phyloP scores from a whole-genome alignment of 2,888 invertebrate species.

The Oligia latruncula region DNA sequence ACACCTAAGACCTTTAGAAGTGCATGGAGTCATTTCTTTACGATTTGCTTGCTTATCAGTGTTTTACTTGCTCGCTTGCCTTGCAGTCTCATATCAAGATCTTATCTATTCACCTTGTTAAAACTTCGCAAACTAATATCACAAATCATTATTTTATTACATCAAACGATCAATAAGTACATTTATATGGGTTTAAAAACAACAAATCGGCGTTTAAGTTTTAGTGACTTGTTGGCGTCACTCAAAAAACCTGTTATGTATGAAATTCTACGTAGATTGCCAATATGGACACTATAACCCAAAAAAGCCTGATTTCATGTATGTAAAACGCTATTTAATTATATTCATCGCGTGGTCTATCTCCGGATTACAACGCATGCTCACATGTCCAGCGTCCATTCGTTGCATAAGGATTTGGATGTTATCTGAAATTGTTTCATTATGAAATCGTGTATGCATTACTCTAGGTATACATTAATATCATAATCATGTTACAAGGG shows the following conservation, averaged over 20 bases:
- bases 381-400: conserved; percentile 19
- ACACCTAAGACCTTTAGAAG: conserved; percentile 37
- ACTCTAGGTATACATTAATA: neutral
- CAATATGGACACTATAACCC: too few relatives aligned
- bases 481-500: neutral
- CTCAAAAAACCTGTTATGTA: neutral
- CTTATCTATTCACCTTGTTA: conserved; percentile 12
- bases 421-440: conserved; percentile 41
- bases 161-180: neutral
- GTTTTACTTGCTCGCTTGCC: conserved; percentile 2
- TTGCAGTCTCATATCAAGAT: neutral
- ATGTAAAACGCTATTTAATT: conserved; percentile 2
- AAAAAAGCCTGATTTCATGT: neutral
- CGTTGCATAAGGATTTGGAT: conserved; percentile 20
- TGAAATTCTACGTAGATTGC: neutral
- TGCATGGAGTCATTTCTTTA: conserved; percentile 41
- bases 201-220: neutral
- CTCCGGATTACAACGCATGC: conserved; percentile 27
- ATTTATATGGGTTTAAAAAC: neutral
- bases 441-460: conserved; percentile 27
- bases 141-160: neutral
- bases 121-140: neutral
- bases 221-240: neutral
- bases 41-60: conserved; percentile 28
- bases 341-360: conserved; percentile 16